These are phyloP conservation scores for Miltochrista miniata DNA, from an alignment of 2,888 invertebrate genomes.

Conservation along the genomic window DNA sequence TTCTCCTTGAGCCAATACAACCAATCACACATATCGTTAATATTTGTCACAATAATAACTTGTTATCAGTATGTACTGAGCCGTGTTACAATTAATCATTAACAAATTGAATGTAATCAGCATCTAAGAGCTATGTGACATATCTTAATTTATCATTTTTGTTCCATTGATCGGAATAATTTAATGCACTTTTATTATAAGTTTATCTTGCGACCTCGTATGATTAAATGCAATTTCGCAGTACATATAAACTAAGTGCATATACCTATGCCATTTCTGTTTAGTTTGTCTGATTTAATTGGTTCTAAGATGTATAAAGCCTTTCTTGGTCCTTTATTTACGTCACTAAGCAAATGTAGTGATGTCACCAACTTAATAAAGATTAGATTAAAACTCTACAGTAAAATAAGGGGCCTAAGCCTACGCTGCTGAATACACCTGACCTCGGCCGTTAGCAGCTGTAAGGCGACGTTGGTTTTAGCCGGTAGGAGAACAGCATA, in stretches of 20 bases:
- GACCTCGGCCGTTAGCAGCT: no score
- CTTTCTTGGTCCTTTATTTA: no score
- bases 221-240: slow-evolving; percentile 26
- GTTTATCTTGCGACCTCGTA: slow-evolving; percentile 35
- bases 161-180: slow-evolving; percentile 55
- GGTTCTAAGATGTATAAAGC: not conserved
- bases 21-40: slow-evolving; percentile 30
- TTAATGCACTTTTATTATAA: slow-evolving; percentile 41
- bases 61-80: slow-evolving; percentile 35
- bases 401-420: no score
- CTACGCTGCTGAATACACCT: no score
- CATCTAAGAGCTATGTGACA: slow-evolving; percentile 42
- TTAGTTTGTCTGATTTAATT: no score
- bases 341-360: no score
- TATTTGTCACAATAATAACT: slow-evolving; percentile 40
- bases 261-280: no score
- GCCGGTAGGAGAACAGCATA: no score
- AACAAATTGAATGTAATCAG: slow-evolving; percentile 53
- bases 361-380: no score
- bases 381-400: no score
- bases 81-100: slow-evolving; percentile 51
- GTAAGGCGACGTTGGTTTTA: no score
- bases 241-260: slow-evolving; percentile 25
- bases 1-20: slow-evolving; percentile 26
- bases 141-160: slow-evolving; percentile 56